These are phyloP conservation scores for Brachionichthys hirsutus DNA, from an alignment of 2,113 vertebrate genomes.

Conservation along the genomic window DNA sequence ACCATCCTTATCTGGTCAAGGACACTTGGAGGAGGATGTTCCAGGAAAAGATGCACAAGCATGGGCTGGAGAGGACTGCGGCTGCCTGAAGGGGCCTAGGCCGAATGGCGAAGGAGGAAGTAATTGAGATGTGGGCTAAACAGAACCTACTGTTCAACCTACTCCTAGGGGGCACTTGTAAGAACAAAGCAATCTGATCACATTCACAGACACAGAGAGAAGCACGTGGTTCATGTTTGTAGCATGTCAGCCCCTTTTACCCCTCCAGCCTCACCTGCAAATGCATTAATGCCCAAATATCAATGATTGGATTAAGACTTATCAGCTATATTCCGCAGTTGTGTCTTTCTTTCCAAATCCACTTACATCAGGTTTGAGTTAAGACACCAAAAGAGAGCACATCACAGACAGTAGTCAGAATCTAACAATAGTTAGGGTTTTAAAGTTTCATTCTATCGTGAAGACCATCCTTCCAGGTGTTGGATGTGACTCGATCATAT, in stretches of 20 bases:
- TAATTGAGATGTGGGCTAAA: constrained; percentile 43
- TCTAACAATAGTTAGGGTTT: constrained; percentile 52
- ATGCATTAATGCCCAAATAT: constrained; percentile 58
- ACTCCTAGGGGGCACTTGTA: constrained; percentile 62
- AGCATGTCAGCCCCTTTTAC: constrained; percentile 61
- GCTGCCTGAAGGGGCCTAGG: constrained; percentile 53
- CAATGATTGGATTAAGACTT: constrained; percentile 68
- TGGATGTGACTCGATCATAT: constrained; percentile 32
- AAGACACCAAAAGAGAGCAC: constrained; percentile 49
- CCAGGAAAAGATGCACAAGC: constrained; percentile 58
- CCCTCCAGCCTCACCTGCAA: constrained; percentile 64
- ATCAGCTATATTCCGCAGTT: constrained; percentile 53
- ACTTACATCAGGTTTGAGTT: constrained; percentile 52
- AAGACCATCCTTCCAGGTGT: constrained; percentile 46
- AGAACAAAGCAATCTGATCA: constrained; percentile 73
- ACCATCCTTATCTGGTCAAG: constrained; percentile 54
- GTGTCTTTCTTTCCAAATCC: constrained; percentile 18
- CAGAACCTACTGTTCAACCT: constrained; percentile 20
- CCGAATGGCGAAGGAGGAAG: constrained; percentile 30
- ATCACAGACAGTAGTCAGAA: constrained; percentile 42
- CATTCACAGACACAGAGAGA: constrained; percentile 70
- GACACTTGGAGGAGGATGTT: constrained; percentile 67
- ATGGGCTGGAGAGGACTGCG: constrained; percentile 53
- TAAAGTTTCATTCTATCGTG: constrained; percentile 18
- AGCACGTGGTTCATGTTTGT: constrained; percentile 74